Evolutionary conservation across 2,797 vertebrate genomes (phyloP), one percentile per base, ranked within the genome.

Genomic region (Bucorvus abyssinicus): DNA sequence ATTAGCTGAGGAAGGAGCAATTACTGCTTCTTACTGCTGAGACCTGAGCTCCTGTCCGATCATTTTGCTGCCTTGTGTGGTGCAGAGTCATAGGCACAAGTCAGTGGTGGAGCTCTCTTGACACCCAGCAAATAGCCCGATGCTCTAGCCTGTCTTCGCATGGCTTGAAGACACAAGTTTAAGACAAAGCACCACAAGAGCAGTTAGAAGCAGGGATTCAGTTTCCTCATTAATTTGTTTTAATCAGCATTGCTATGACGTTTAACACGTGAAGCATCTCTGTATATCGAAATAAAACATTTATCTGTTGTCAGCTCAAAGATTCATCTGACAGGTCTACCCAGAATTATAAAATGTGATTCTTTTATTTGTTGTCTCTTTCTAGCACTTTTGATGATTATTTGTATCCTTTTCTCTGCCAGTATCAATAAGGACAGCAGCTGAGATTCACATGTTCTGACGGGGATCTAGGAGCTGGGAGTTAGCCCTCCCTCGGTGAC

Each of bases 351-450:
- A 60, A 82, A 42, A 60, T 83, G 45, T 16, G 44, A 52, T 80
- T 30, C 70, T 91, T 90, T 67, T 34, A 57, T 93, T 94, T 89
- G 13, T 80, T 83, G 79, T 47, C 84, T 87, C 32, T 32, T 50
- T 75, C 81, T 34, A 26, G 69, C 82, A 57, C 87, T 93, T 44
- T 14, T 85, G 87, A 47, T 68, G 71, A 79, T 80, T 90, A 85
- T 93, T 96, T 96, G 94, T 86, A 68, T 52, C 88, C 50, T 73
- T 96, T 93, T 91, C 55, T 91, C 93, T 96, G 87, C 78, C 92
- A 93, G 64, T 12, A 5, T 32, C 84, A 85, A 77, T 95, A 82
- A 80, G 78, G 85, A 10, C 77, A 68, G 5, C 68, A 55, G 5
- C 77, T 78, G 90, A 91, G 85, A 69, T 26, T 95, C 83, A 88